These are phyloP conservation scores for Camponotus fellah DNA, from an alignment of 2,888 invertebrate genomes.

Conservation along the genomic window DNA sequence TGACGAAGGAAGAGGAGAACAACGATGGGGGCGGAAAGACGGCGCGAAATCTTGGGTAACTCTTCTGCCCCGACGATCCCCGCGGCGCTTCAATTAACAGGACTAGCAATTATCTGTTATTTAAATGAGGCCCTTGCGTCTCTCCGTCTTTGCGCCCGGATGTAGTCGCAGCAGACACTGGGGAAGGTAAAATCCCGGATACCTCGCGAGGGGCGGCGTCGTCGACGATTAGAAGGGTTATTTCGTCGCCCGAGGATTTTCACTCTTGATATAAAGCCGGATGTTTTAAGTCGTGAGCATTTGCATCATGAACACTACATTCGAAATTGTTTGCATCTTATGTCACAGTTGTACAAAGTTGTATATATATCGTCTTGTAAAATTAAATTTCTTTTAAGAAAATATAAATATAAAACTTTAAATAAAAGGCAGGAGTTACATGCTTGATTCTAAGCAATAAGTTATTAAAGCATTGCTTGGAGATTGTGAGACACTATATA, in stretches of 20 bases:
- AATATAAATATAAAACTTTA: background rate
- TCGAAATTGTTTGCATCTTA: conserved; percentile 7
- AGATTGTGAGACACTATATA: no score
- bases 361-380: background rate
- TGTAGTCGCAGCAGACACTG: conserved; percentile 68
- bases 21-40: conserved; percentile 54
- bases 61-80: conserved; percentile 77
- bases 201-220: conserved; percentile 15
- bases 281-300: conserved; percentile 9
- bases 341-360: background rate
- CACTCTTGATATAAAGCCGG: conserved; percentile 17
- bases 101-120: conserved; percentile 83
- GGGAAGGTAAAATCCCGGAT: conserved; percentile 14
- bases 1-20: conserved; percentile 42
- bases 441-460: background rate
- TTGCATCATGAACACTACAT: background rate
- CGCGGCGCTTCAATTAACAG: conserved; percentile 83
- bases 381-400: background rate
- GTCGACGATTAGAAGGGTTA: conserved; percentile 51
- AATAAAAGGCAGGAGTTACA: background rate
- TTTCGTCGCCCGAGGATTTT: conserved; percentile 41
- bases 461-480: no score
- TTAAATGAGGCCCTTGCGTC: conserved; percentile 79
- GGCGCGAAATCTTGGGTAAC: conserved; percentile 79
- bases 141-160: conserved; percentile 74